phyloP scores from a whole-genome alignment of 1,140 invertebrate species.

The Drosophila miranda region DNA sequence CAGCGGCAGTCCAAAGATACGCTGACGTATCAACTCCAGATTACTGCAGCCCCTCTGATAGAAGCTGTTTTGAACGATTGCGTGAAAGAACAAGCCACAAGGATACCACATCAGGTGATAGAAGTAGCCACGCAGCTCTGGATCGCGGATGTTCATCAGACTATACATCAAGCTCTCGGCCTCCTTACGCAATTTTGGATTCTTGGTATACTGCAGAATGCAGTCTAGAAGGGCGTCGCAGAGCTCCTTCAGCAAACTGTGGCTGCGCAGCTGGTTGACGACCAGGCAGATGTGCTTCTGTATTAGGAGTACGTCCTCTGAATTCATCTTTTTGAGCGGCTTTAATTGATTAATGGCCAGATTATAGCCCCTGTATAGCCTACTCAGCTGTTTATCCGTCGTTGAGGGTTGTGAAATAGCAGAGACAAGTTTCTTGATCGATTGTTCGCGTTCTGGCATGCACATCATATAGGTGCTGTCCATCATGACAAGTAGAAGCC shows the following conservation, averaged over 20 bases:
- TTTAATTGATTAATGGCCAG: constrained; percentile 29
- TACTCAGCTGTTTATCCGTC: constrained; percentile 5
- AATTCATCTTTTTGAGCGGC: not conserved
- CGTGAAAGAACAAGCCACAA: constrained; percentile 51
- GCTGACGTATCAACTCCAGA: constrained; percentile 25
- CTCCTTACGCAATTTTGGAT: constrained; percentile 21
- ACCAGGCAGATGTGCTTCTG: constrained; percentile 43
- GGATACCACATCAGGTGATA: constrained; percentile 37
- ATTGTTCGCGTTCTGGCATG: constrained; percentile 1
- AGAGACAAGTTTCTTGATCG: constrained; percentile 3
- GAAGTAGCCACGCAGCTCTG: constrained; percentile 11
- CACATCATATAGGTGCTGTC: constrained; percentile 43
- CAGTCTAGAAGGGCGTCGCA: constrained; percentile 53
- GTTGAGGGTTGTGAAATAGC: not conserved
- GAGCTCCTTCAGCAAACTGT: constrained; percentile 36
- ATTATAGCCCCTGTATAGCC: constrained; percentile 34
- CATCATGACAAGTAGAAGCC: constrained; percentile 35
- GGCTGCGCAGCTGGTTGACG: constrained; percentile 49
- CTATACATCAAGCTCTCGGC: constrained; percentile 48
- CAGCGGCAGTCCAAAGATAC: constrained; percentile 67
- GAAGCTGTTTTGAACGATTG: constrained; percentile 49
- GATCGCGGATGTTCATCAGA: constrained; percentile 44
- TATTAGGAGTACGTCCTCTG: constrained; percentile 8
- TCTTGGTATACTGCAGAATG: constrained; percentile 27
- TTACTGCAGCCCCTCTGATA: constrained; percentile 55